phyloP scores from a whole-genome alignment of 2,888 invertebrate genomes.

The Coelopa pilipes region DNA sequence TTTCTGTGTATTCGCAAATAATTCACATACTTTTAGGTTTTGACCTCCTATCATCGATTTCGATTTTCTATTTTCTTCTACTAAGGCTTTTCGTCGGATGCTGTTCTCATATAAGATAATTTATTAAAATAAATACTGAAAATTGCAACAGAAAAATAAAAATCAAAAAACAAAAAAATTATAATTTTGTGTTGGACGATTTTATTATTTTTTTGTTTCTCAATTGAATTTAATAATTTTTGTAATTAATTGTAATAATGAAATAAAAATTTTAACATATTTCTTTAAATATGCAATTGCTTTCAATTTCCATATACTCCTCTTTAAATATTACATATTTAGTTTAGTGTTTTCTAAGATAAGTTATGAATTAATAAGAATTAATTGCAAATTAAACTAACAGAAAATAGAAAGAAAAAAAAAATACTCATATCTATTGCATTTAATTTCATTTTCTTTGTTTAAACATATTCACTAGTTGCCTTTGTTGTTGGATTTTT shows the following conservation, averaged over 20 bases:
- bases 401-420: neutral
- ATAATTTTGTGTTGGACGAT: neutral
- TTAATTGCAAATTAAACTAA: slow-evolving; percentile 13
- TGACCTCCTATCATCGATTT: neutral
- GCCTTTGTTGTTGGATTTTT: neutral
- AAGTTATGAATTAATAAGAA: neutral
- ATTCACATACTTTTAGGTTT: neutral
- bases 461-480: slow-evolving; percentile 15
- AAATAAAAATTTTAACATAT: neutral
- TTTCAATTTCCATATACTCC: neutral
- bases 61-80: too few relatives aligned
- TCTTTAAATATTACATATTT: neutral
- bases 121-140: neutral
- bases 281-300: slow-evolving; percentile 9
- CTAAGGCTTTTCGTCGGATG: too few relatives aligned
- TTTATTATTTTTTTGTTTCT: slow-evolving; percentile 1
- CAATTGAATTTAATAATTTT: neutral
- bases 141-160: too few relatives aligned
- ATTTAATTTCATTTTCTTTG: neutral
- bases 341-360: slow-evolving; percentile 4
- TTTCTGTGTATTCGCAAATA: neutral
- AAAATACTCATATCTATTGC: neutral
- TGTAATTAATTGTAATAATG: neutral
- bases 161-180: neutral
- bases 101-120: too few relatives aligned